phyloP scores from a whole-genome alignment of 2,797 vertebrate species.

The Alectoris magna region DNA sequence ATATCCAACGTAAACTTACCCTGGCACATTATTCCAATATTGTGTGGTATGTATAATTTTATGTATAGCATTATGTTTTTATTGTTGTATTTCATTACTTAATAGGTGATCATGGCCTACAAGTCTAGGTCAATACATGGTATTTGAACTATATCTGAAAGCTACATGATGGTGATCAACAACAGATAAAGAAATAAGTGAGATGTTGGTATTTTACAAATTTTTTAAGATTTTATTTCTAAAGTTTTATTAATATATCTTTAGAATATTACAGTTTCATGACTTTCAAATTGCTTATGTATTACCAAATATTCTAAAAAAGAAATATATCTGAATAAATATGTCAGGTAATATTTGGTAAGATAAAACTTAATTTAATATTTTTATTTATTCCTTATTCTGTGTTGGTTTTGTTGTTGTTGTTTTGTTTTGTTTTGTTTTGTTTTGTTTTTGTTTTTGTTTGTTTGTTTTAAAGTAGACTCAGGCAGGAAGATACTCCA shows the following conservation, averaged over 20 bases:
- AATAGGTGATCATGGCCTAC: neutral
- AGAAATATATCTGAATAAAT: neutral
- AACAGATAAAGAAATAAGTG: neutral
- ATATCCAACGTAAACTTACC: too few species aligned
- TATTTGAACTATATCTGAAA: neutral
- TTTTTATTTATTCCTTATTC: neutral
- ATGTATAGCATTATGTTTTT: neutral
- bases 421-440: too few species aligned
- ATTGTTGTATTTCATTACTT: neutral
- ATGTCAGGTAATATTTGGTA: neutral
- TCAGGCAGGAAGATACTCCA: neutral
- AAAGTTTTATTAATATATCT: neutral
- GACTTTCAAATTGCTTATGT: neutral
- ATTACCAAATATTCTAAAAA: neutral
- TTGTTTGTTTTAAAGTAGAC: neutral
- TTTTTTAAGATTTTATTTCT: neutral
- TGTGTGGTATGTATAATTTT: neutral
- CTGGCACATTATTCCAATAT: neutral
- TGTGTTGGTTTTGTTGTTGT: neutral
- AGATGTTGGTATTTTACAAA: neutral
- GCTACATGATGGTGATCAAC: neutral
- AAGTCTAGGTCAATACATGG: neutral
- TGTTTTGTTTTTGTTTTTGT: too few species aligned
- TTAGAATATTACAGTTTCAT: neutral
- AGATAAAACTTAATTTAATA: neutral